Conservation (phyloP, 2,113 vertebrate species). For the Lepisosteus oculatus region DNA sequence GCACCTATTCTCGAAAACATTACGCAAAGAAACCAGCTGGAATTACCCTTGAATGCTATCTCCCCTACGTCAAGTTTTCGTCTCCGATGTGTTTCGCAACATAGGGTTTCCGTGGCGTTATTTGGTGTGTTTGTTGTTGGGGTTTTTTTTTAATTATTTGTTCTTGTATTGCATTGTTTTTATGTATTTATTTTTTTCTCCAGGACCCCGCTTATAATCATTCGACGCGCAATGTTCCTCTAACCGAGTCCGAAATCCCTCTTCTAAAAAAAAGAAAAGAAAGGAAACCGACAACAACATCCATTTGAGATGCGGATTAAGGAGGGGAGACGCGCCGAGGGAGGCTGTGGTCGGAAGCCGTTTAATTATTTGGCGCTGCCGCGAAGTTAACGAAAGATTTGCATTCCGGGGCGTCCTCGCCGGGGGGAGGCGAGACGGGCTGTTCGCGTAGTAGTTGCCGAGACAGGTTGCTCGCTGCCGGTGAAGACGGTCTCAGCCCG, state of each 20-base stretch:
- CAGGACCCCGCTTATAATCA: constrained; percentile 13
- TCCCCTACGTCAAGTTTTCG: constrained; percentile 13
- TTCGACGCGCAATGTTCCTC: constrained; percentile 8
- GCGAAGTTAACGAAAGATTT: constrained; percentile 23
- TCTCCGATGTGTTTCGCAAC: constrained; percentile 14
- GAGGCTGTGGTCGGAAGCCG: constrained; percentile 19
- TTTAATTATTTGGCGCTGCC: constrained; percentile 16
- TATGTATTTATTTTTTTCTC: neutral
- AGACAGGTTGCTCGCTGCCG: constrained; percentile 10
- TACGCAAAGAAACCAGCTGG: constrained; percentile 28
- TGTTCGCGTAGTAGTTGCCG: constrained; percentile 5
- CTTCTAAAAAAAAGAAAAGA: neutral
- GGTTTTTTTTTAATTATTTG: neutral
- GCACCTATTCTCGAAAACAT: constrained; percentile 38
- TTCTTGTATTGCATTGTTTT: no score
- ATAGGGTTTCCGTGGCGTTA: constrained; percentile 1
- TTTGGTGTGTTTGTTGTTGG: neutral
- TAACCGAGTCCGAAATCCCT: constrained; percentile 2
- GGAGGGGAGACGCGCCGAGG: constrained; percentile 8
- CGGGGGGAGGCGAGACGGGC: constrained; percentile 3
- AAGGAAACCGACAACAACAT: neutral
- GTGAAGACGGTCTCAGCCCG: constrained; percentile 1
- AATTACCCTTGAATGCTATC: constrained; percentile 3
- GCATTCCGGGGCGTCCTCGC: constrained; percentile 25
- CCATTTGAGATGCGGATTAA: constrained; percentile 23